These are phyloP conservation scores for Syrphus vitripennis DNA, from an alignment of 2,888 invertebrate species.

Conservation along the genomic window DNA sequence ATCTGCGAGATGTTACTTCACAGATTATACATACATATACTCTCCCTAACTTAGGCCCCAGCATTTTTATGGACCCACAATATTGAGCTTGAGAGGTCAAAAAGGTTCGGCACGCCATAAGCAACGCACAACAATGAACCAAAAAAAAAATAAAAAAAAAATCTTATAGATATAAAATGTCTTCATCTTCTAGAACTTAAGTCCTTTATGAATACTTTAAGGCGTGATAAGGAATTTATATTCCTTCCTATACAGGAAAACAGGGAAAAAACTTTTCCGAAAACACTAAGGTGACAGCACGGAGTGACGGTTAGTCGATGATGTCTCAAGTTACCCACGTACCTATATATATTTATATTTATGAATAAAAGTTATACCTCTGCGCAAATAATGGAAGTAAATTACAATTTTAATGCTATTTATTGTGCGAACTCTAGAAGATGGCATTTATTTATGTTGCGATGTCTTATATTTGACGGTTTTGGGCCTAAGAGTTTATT, in stretches of 20 bases:
- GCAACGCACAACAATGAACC: slow-evolving; percentile 30
- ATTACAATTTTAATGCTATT: slow-evolving; percentile 52
- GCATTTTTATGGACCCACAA: slow-evolving; percentile 31
- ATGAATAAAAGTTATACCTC: background rate
- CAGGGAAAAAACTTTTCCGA: background rate
- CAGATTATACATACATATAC: background rate
- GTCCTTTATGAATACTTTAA: slow-evolving; percentile 69
- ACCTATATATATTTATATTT: background rate
- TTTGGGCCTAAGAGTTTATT: background rate
- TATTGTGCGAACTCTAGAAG: slow-evolving; percentile 35
- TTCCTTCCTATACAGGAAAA: background rate
- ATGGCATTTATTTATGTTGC: slow-evolving; percentile 30
- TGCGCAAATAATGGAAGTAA: background rate
- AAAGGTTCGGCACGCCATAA: slow-evolving; percentile 26
- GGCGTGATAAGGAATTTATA: slow-evolving; percentile 65
- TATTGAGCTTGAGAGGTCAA: slow-evolving; percentile 5
- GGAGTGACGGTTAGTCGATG: slow-evolving; percentile 8
- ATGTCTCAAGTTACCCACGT: background rate
- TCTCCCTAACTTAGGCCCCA: slow-evolving; percentile 5
- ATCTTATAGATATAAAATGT: slow-evolving; percentile 55
- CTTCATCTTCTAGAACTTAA: slow-evolving; percentile 64
- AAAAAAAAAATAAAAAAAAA: background rate
- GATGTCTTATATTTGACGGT: slow-evolving; percentile 20
- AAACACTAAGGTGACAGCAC: background rate
- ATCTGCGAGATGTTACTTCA: background rate